Percentiles rank a stretch among this genome's conserved stretches.
phyloP scores from a whole-genome alignment of 1,140 invertebrate genomes.

The Caenorhabditis latens region DNA sequence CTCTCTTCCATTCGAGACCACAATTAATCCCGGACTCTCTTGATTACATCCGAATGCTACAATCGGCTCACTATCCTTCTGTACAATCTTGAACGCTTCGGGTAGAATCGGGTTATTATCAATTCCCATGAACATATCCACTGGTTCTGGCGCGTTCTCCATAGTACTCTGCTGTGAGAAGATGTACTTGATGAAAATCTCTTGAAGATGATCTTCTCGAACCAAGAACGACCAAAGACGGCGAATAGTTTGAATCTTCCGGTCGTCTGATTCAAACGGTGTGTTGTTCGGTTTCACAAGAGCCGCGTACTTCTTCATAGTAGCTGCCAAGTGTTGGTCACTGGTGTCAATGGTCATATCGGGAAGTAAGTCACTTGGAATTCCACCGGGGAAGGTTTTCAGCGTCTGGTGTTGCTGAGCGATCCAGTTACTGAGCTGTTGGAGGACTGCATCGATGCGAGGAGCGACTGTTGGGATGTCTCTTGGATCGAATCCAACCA shows the following conservation, averaged over 20 bases:
- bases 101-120: constrained; percentile 61
- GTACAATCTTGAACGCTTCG: constrained; percentile 89
- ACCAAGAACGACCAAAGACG: constrained; percentile 94
- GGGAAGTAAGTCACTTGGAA: constrained; percentile 84
- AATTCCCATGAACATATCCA: constrained; percentile 45
- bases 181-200: constrained; percentile 94
- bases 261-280: constrained; percentile 86
- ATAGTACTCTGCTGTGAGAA: constrained; percentile 85
- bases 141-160: constrained; percentile 20
- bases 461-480: constrained; percentile 84
- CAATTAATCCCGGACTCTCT: constrained; percentile 86
- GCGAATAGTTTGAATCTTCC: constrained; percentile 78
- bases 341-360: constrained; percentile 85
- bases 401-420: constrained; percentile 85
- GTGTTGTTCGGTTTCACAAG: constrained; percentile 93
- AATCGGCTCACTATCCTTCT: constrained; percentile 98
- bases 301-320: constrained; percentile 86
- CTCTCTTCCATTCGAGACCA: constrained; percentile 93
- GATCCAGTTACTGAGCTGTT: constrained; percentile 90
- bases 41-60: constrained; percentile 95
- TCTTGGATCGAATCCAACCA: constrained; percentile 90
- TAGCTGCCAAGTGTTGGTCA: constrained; percentile 51
- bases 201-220: constrained; percentile 90
- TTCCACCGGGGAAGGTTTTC: constrained; percentile 79
- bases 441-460: constrained; percentile 88